phyloP scores from a whole-genome alignment of 2,888 invertebrate species.

The Fissipunctia ypsillon region DNA sequence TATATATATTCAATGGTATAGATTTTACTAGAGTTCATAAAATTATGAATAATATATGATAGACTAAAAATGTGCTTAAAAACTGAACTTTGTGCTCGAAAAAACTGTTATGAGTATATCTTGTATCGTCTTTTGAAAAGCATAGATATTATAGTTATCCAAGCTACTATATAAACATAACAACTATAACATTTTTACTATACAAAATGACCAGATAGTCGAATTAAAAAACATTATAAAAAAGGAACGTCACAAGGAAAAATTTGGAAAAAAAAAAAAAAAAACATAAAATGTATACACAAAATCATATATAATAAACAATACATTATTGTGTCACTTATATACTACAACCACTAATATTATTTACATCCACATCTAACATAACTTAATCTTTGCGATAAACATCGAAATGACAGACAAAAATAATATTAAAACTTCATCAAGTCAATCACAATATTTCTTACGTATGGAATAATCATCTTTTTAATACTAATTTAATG shows the following conservation, averaged over 20 bases:
- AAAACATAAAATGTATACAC: constrained; percentile 72
- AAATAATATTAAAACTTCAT: constrained; percentile 52
- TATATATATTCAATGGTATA: not conserved
- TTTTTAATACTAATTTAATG: constrained; percentile 74
- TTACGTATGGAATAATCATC: constrained; percentile 80
- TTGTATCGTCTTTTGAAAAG: constrained; percentile 33
- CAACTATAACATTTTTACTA: not conserved
- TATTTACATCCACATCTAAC: constrained; percentile 67
- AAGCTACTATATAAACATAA: constrained; percentile 25
- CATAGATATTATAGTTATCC: not conserved
- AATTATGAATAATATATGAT: not conserved
- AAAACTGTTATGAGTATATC: not conserved
- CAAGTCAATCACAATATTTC: constrained; percentile 73
- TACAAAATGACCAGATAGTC: not conserved
- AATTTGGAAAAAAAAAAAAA: constrained; percentile 39
- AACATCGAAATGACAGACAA: constrained; percentile 62
- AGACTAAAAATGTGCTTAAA: constrained; percentile 2
- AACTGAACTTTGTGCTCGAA: constrained; percentile 31
- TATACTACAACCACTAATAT: constrained; percentile 59
- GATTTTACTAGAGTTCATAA: constrained; percentile 3
- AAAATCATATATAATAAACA: constrained; percentile 70
- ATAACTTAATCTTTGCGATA: constrained; percentile 67
- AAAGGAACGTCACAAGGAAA: constrained; percentile 12
- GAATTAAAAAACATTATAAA: not conserved
- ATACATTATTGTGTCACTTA: constrained; percentile 72